phyloP scores from a whole-genome alignment of 2,113 vertebrate genomes.

The Okapia johnstoni region DNA sequence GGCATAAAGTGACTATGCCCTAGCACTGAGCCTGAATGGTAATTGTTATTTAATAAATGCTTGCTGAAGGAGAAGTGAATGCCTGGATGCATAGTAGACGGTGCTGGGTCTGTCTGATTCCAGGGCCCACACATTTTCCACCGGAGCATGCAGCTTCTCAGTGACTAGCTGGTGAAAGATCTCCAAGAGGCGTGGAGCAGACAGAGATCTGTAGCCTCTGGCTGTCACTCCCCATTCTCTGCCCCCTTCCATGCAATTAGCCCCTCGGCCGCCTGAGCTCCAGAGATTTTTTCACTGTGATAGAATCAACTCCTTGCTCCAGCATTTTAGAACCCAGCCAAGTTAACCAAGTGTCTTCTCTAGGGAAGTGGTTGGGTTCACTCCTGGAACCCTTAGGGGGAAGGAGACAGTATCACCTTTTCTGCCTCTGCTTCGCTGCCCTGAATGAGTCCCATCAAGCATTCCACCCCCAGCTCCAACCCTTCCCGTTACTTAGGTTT shows the following conservation, averaged over 20 bases:
- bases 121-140: neutral
- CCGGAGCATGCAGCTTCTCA: neutral
- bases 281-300: neutral
- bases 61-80: neutral
- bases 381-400: neutral
- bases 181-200: accelerated
- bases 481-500: neutral
- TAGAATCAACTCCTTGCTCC: neutral
- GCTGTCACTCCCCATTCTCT: neutral
- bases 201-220: neutral
- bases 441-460: neutral
- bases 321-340: neutral
- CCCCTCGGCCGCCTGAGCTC: neutral
- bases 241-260: neutral
- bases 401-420: neutral
- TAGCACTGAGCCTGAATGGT: neutral
- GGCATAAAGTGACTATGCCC: neutral
- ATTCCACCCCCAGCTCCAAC: neutral
- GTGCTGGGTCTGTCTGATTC: neutral
- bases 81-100: neutral
- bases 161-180: neutral
- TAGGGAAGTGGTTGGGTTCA: neutral
- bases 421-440: neutral
- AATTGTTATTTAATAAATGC: neutral
- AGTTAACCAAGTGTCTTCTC: neutral